Conservation (phyloP, 2,113 vertebrate genomes). For the Myiozetetes cayanensis region DNA sequence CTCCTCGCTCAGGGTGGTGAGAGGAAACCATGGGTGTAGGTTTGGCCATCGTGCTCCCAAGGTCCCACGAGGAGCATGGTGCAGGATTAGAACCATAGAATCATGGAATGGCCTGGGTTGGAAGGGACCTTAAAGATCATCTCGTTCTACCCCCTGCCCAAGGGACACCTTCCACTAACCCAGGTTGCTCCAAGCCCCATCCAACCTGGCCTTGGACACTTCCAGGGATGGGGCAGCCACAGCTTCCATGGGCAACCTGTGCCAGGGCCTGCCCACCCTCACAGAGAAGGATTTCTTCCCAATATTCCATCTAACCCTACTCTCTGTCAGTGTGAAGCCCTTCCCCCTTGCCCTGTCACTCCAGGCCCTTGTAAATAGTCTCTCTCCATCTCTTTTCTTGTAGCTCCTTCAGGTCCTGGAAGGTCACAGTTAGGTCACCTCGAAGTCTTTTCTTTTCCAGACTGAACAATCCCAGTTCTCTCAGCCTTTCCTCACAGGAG, state of each 20-base stretch:
- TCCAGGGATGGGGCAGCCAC: not conserved
- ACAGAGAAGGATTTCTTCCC: not conserved
- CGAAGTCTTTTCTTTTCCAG: not conserved
- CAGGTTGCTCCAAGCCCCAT: fast-evolving
- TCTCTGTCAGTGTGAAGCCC: not conserved
- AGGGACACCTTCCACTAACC: not conserved
- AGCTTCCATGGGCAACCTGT: not conserved
- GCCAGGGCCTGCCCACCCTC: fast-evolving
- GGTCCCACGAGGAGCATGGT: fast-evolving
- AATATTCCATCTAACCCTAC: not conserved
- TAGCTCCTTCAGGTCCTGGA: fast-evolving
- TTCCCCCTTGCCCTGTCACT: not conserved
- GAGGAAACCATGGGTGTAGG: not conserved
- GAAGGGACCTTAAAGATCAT: not conserved
- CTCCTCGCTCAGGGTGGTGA: fast-evolving
- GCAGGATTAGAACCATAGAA: not conserved
- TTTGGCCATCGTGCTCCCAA: fast-evolving
- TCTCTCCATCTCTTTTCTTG: not conserved
- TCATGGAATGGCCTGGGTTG: not conserved
- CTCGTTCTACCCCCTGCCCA: not conserved
- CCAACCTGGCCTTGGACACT: fast-evolving
- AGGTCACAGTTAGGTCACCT: fast-evolving
- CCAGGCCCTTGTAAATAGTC: not conserved
- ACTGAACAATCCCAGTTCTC: not conserved
- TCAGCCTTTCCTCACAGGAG: not conserved